A percentile compares a stretch with the other conserved stretches of the same genome.
Evolutionary conservation across 2,113 vertebrate genomes (phyloP).

Genomic region (Tychaedon coryphoeus): DNA sequence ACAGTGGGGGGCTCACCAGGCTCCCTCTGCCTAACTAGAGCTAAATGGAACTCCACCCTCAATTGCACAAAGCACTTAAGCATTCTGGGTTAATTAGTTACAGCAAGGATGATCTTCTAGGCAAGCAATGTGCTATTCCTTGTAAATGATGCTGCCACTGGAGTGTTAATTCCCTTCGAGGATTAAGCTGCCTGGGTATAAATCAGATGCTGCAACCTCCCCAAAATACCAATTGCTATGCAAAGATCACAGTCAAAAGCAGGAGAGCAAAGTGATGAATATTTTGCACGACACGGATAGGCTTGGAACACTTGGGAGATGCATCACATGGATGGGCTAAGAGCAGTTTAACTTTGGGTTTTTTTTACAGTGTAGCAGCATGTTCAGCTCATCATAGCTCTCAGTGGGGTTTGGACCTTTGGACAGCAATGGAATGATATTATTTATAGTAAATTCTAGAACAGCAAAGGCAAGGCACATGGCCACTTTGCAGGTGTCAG

Average conservation of each 20-base stretch:
- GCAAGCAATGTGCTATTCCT: neutral
- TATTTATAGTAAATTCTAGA: neutral
- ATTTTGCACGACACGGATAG: neutral
- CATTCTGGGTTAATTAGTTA: constrained; percentile 22
- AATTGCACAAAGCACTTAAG: constrained; percentile 15
- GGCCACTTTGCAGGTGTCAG: neutral
- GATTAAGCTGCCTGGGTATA: neutral
- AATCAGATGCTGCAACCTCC: neutral
- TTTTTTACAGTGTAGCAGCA: neutral
- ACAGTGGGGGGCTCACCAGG: neutral
- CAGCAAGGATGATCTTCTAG: neutral
- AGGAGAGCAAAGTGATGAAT: neutral
- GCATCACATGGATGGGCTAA: neutral
- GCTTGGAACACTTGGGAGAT: neutral
- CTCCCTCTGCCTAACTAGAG: neutral
- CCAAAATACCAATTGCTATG: neutral
- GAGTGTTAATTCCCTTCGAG: neutral
- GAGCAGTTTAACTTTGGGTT: neutral
- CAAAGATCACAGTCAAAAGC: neutral
- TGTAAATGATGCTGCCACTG: neutral
- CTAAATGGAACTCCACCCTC: neutral
- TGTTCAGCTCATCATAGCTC: neutral
- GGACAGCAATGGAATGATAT: neutral
- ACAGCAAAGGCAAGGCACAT: neutral
- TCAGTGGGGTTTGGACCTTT: neutral